Evolutionary conservation across 2,113 vertebrate species (phyloP).

Genomic region (Leucoraja erinaceus): DNA sequence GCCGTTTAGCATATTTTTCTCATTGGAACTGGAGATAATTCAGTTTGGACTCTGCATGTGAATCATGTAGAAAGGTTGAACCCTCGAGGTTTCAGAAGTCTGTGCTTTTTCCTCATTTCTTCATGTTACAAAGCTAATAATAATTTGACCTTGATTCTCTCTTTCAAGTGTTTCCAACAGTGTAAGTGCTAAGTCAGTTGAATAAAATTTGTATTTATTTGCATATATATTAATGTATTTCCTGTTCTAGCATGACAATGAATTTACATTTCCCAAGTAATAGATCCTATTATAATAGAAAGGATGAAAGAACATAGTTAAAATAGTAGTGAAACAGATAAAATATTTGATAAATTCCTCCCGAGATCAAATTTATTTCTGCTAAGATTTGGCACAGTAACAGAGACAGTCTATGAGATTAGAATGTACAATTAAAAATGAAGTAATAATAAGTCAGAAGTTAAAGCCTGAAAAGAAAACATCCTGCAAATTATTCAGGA

Average conservation of each 20-base stretch:
- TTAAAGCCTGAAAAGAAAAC: background rate
- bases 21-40: background rate
- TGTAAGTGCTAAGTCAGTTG: background rate
- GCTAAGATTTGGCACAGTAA: slow-evolving; percentile 5
- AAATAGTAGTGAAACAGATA: background rate
- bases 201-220: slow-evolving; percentile 38
- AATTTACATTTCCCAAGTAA: slow-evolving; percentile 23
- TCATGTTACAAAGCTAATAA: slow-evolving; percentile 20
- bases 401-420: background rate
- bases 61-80: background rate
- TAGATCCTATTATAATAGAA: slow-evolving; percentile 8
- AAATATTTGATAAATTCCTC: slow-evolving; percentile 4
- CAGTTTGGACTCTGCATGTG: background rate
- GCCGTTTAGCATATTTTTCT: background rate
- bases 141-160: slow-evolving; percentile 22
- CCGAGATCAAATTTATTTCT: background rate
- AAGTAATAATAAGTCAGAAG: background rate
- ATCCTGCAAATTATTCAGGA: background rate
- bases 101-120: background rate
- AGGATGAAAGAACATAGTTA: slow-evolving; percentile 14
- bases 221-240: slow-evolving; percentile 36
- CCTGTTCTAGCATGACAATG: slow-evolving; percentile 19
- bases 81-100: background rate
- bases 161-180: slow-evolving; percentile 12
- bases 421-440: background rate